Base-by-base conservation (phyloP, 2,113 vertebrate genomes). In the Semnornis frantzii region DNA sequence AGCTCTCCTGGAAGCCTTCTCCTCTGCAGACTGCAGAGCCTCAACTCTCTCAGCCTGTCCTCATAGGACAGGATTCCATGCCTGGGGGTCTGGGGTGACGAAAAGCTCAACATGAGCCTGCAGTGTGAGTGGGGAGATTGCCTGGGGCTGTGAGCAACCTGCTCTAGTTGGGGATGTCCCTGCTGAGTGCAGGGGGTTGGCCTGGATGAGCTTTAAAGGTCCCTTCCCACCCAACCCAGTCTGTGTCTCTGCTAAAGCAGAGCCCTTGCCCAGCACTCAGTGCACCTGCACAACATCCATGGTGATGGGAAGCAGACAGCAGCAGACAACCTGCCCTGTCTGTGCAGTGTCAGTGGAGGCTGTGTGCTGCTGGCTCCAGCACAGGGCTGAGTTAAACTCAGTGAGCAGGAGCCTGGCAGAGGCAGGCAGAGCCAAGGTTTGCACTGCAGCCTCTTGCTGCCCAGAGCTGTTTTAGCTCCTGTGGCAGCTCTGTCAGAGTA, bases 221-320 rank as follows among this genome's bases (percentile, higher is more conserved):
- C 62, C 63, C 12, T 64, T 65, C 37, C 63, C 17, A 30, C 37
- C 37, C 27, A 65, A 42, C 19, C 37, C 34, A 65, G 17, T 28
- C 63, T 30, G 27, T 30, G 63, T 20, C 17, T 42, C 27, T 31
- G 28, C 20, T 16, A 44, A 28, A 58, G 6, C 0, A 57, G 24
- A 57, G 66, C 11, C 25, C 34, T 74, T 3, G 23, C 23, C 15
- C 18, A 28, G 10, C 44, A 7, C 18, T 1, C 50, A 2, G 6
- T 1, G 2, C 37, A 23, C 33, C 7, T 6, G 1, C 21, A 7
- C 1, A 1, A 21, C 1, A 15, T 1, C 31, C 12, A 60, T 12
- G 27, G 31, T 1, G 8, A 63, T 18, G 50, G 62, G 33, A 37
- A 17, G 30, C 48, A 42, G 52, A 2, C 9, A 23, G 66, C 46